Conservation (phyloP, 2,888 invertebrate genomes). For the Lochmaea crataegi region DNA sequence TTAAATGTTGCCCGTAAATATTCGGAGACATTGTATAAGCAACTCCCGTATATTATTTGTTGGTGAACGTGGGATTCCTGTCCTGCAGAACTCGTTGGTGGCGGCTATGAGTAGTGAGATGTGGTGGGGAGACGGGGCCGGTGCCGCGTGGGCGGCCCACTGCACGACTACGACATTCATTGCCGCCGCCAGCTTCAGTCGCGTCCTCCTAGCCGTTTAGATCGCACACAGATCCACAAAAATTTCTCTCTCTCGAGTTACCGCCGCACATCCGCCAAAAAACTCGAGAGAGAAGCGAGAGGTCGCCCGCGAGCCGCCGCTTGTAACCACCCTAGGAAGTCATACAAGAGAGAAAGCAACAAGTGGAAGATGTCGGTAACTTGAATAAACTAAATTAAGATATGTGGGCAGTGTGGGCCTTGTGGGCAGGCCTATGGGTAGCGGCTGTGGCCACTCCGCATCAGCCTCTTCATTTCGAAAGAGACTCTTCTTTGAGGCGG, state of each 20-base stretch:
- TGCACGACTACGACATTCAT: conserved; percentile 57
- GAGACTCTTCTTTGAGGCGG: conserved; percentile 59
- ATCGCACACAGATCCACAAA: conserved; percentile 21
- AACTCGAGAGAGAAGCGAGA: conserved; percentile 12
- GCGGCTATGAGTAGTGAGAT: conserved; percentile 23
- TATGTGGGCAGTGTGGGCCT: conserved; percentile 49
- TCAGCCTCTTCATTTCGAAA: conserved; percentile 60
- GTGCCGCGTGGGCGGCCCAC: conserved; percentile 58
- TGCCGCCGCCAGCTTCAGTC: conserved; percentile 41
- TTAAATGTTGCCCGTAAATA: neutral
- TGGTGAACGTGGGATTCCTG: conserved; percentile 16
- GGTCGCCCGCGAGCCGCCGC: conserved; percentile 22
- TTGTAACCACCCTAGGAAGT: conserved; percentile 19
- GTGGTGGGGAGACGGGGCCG: conserved; percentile 49
- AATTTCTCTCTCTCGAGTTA: neutral
- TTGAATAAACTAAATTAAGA: conserved; percentile 29
- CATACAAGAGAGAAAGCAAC: conserved; percentile 29
- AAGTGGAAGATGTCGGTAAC: conserved; percentile 43
- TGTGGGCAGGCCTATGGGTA: conserved; percentile 59
- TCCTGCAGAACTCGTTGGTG: conserved; percentile 30
- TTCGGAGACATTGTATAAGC: neutral
- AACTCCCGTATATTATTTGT: neutral
- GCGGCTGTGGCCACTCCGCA: conserved; percentile 64
- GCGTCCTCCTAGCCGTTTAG: conserved; percentile 37
- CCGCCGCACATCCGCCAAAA: neutral